These are phyloP conservation scores for Lasius platythorax DNA, from an alignment of 2,888 invertebrate genomes.

Conservation along the genomic window DNA sequence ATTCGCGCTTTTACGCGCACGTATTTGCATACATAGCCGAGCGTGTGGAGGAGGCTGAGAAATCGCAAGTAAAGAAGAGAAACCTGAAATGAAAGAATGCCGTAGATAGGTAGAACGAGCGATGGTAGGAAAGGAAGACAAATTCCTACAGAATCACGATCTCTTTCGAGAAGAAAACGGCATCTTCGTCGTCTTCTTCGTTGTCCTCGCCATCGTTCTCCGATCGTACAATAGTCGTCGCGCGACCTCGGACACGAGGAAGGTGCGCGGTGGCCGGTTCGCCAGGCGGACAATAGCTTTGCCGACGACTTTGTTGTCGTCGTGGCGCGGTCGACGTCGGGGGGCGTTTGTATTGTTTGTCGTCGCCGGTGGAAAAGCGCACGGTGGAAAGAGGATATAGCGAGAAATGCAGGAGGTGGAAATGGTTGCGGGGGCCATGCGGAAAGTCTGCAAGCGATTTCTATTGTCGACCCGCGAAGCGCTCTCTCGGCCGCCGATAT, in stretches of 20 bases:
- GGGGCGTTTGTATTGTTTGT: constrained; percentile 69
- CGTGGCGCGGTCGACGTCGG: constrained; percentile 34
- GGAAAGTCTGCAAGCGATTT: constrained; percentile 79
- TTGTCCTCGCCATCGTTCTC: neutral
- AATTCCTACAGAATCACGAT: constrained; percentile 49
- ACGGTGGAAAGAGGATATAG: constrained; percentile 41
- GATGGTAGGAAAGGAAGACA: constrained; percentile 22
- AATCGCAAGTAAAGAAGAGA: constrained; percentile 16
- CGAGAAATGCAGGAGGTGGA: neutral
- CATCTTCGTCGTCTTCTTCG: neutral
- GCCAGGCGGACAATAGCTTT: constrained; percentile 67
- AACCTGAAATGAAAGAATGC: constrained; percentile 18
- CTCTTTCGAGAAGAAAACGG: constrained; percentile 26
- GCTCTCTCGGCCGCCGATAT: constrained; percentile 75
- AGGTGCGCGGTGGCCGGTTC: constrained; percentile 50
- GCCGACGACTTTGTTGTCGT: constrained; percentile 56
- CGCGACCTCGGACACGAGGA: constrained; percentile 48
- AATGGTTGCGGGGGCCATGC: constrained; percentile 28
- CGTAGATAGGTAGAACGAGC: neutral
- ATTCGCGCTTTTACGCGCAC: constrained; percentile 60
- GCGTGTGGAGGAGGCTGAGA: constrained; percentile 15
- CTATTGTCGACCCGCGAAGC: constrained; percentile 76
- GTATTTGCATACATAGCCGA: constrained; percentile 48
- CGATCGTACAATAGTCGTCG: constrained; percentile 51
- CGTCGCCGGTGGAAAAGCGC: constrained; percentile 57